These are phyloP conservation scores for Caerostris darwini DNA, from an alignment of 1,140 invertebrate genomes.

Conservation along the genomic window DNA sequence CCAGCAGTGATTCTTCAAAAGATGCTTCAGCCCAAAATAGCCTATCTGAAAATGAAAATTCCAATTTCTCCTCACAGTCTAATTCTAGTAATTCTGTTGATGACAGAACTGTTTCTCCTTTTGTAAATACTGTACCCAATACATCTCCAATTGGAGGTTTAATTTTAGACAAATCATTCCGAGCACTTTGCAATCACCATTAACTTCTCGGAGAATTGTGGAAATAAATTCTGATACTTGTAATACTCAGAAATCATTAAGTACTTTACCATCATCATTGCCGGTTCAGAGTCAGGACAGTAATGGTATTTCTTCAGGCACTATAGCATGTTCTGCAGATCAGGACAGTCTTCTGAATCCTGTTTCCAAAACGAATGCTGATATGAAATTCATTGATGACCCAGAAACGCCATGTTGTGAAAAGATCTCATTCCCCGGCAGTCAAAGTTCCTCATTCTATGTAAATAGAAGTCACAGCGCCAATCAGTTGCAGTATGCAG, in stretches of 20 bases:
- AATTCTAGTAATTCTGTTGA: slow-evolving; percentile 69
- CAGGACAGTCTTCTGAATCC: slow-evolving; percentile 34
- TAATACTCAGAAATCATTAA: slow-evolving; percentile 14
- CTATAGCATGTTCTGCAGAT: background rate
- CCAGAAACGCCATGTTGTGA: slow-evolving; percentile 73
- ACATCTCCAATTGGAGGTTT: slow-evolving; percentile 29
- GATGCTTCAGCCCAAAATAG: slow-evolving; percentile 67
- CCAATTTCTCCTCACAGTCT: slow-evolving; percentile 71
- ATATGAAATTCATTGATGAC: slow-evolving; percentile 83
- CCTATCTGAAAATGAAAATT: slow-evolving; percentile 73
- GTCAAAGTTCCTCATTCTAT: slow-evolving; percentile 74
- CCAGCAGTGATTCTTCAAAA: slow-evolving; percentile 73
- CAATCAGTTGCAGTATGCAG: slow-evolving; percentile 70
- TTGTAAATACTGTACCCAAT: slow-evolving; percentile 16
- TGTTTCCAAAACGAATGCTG: slow-evolving; percentile 78
- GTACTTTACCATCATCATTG: slow-evolving; percentile 48
- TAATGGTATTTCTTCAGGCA: background rate
- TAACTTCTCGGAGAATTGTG: slow-evolving; percentile 61
- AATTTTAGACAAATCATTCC: slow-evolving; percentile 61
- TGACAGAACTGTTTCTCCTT: slow-evolving; percentile 17
- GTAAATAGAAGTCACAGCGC: slow-evolving; percentile 74
- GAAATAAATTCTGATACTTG: slow-evolving; percentile 64
- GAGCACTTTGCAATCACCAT: slow-evolving; percentile 67
- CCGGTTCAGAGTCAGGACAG: background rate
- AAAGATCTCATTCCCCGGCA: slow-evolving; percentile 70